phyloP scores from a whole-genome alignment of 2,797 vertebrate genomes.

The Heteromormyrus szaboi region DNA sequence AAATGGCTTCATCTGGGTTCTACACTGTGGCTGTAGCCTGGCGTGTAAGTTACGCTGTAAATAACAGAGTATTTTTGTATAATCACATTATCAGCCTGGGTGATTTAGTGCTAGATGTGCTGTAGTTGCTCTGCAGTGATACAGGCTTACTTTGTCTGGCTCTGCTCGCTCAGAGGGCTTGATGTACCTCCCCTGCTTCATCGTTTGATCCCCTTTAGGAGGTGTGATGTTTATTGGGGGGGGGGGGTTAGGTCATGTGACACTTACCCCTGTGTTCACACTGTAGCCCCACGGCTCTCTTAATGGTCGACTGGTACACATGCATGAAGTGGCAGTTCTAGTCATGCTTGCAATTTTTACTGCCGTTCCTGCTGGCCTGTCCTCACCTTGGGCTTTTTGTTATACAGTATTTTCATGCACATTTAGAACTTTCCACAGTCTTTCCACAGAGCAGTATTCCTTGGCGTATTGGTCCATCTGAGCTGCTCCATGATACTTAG shows the following conservation, averaged over 20 bases:
- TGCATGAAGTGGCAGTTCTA: background rate
- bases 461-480: background rate
- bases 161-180: background rate
- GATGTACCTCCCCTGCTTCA: background rate
- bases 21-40: background rate
- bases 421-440: background rate
- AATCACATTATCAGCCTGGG: background rate
- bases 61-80: background rate
- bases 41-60: background rate
- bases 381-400: background rate
- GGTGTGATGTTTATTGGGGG: background rate
- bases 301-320: background rate
- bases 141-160: background rate
- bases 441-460: background rate
- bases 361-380: background rate
- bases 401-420: background rate
- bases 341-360: background rate
- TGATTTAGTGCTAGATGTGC: background rate
- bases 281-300: background rate
- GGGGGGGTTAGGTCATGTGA: background rate
- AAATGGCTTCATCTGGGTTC: background rate
- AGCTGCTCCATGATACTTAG: background rate
- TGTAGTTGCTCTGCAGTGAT: background rate
- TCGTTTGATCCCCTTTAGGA: background rate
- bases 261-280: background rate